Percentiles rank a stretch among this genome's conserved stretches.
phyloP scores from a whole-genome alignment of 2,797 vertebrate species.

The Eleutherodactylus coqui region DNA sequence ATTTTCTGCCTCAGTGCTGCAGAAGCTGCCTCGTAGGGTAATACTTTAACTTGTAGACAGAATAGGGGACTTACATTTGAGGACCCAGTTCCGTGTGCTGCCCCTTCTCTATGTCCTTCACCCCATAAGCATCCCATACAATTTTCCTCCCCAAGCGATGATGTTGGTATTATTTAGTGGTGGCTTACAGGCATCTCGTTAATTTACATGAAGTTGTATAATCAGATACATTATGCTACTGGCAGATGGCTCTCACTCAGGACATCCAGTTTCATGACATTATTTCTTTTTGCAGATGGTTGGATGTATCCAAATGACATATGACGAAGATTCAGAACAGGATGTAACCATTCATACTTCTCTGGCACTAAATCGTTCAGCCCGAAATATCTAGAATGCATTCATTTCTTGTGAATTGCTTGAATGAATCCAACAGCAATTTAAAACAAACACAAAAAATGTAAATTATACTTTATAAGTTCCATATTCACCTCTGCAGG shows the following conservation, averaged over 20 bases:
- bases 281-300: neutral
- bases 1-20: too few relatives aligned
- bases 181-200: neutral
- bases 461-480: too few relatives aligned
- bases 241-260: neutral
- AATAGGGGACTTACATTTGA: neutral
- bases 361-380: neutral
- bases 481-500: too few relatives aligned
- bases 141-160: neutral
- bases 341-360: neutral
- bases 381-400: neutral
- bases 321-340: constrained; percentile 2
- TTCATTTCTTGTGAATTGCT: neutral
- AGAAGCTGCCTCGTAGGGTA: neutral
- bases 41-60: neutral
- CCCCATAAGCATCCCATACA: neutral
- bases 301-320: neutral
- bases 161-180: neutral
- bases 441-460: neutral
- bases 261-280: neutral
- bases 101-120: neutral
- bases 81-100: neutral
- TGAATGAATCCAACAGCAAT: neutral
- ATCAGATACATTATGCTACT: neutral
- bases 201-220: neutral